A percentile compares a stretch with the other conserved stretches of the same genome.
These are phyloP conservation scores for Cremastinae sp. DNA, from an alignment of 2,888 invertebrate species.

Conservation along the genomic window DNA sequence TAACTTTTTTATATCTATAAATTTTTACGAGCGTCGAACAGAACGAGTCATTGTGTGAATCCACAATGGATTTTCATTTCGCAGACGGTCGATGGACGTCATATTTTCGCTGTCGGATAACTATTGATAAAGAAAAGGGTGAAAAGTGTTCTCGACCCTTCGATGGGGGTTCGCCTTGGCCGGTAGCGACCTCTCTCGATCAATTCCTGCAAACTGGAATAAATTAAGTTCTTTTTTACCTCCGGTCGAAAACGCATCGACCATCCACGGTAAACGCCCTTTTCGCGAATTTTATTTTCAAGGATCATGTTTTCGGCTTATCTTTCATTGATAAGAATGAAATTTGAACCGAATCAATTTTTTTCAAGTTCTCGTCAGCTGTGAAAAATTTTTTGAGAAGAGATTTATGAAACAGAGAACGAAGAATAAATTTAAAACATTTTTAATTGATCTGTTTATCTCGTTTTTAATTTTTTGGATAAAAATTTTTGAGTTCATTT, in stretches of 20 bases:
- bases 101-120: background rate
- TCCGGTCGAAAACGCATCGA: constrained; percentile 44
- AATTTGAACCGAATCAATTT: no score
- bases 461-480: no score
- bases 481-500: no score
- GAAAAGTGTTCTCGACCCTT: constrained; percentile 2
- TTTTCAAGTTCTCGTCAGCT: no score
- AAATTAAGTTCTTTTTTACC: constrained; percentile 45
- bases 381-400: no score
- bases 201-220: background rate
- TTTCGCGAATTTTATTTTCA: no score
- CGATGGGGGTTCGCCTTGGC: constrained; percentile 15
- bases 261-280: background rate
- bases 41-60: background rate
- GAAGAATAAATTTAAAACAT: no score
- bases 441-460: no score
- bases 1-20: no score
- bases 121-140: background rate
- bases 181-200: constrained; percentile 50
- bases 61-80: background rate
- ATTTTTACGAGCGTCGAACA: no score
- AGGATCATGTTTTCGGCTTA: background rate
- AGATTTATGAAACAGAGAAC: no score
- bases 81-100: background rate
- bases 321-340: constrained; percentile 15